These are phyloP conservation scores for Micrasema longulum DNA, from an alignment of 1,140 invertebrate genomes.

Conservation along the genomic window DNA sequence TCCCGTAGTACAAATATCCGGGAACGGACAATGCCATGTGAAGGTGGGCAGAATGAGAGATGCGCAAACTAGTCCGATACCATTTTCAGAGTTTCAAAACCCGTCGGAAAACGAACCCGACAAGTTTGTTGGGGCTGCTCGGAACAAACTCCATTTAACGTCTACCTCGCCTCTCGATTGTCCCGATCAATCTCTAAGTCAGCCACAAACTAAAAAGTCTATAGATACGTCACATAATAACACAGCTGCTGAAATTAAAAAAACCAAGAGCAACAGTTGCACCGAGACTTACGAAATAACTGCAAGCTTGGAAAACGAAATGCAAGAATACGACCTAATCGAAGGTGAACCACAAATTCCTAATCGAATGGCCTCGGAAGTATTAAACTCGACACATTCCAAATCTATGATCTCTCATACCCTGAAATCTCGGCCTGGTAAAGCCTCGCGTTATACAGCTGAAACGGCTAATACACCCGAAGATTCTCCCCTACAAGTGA, in stretches of 20 bases:
- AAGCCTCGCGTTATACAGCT: not conserved
- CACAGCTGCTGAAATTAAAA: not conserved
- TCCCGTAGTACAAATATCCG: slow-evolving; percentile 10
- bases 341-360: not conserved
- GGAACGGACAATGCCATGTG: not conserved
- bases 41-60: slow-evolving; percentile 33
- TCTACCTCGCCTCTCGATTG: not conserved
- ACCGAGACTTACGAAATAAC: slow-evolving; percentile 16
- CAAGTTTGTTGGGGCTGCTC: not conserved
- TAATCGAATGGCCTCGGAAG: not conserved
- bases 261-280: not conserved
- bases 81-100: not conserved
- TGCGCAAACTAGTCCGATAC: slow-evolving; percentile 42
- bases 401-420: not conserved
- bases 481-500: slow-evolving; percentile 5
- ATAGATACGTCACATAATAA: too few relatives aligned
- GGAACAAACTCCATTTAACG: not conserved
- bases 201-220: too few relatives aligned
- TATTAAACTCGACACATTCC: not conserved
- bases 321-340: slow-evolving; percentile 5
- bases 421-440: not conserved
- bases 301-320: slow-evolving; percentile 21
- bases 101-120: not conserved
- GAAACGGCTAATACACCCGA: not conserved
- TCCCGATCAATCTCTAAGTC: too few relatives aligned